Percentiles rank a stretch among this genome's conserved stretches.
Conservation (phyloP, 1,140 invertebrate genomes). For the Calephelis virginiensis region DNA sequence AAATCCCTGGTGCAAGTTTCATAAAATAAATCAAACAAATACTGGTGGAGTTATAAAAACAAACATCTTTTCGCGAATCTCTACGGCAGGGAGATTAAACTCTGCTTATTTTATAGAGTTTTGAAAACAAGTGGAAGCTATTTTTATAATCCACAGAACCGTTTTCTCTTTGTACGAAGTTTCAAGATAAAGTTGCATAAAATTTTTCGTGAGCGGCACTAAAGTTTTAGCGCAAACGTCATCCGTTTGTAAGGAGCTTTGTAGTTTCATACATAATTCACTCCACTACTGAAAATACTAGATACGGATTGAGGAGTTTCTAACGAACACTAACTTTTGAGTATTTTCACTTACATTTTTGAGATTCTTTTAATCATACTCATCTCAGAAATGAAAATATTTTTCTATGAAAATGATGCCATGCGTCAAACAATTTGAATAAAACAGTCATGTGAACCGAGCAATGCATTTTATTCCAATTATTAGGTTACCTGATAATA, state of each 20-base stretch:
- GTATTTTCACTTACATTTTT: no score
- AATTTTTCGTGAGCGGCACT: constrained; percentile 23
- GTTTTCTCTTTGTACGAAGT: constrained; percentile 18
- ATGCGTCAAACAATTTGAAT: no score
- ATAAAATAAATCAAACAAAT: not conserved
- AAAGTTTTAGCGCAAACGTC: constrained; percentile 24
- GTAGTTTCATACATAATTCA: constrained; percentile 26
- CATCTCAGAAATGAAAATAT: no score
- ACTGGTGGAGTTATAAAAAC: not conserved
- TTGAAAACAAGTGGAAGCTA: constrained; percentile 21
- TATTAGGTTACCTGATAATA: no score
- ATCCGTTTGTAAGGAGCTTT: constrained; percentile 25
- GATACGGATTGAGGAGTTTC: constrained; percentile 13
- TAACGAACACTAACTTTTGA: not conserved
- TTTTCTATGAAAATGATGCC: no score
- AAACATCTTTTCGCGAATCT: not conserved
- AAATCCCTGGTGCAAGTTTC: no score
- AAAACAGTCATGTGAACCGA: no score
- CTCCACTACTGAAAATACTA: constrained; percentile 20
- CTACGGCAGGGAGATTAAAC: constrained; percentile 8
- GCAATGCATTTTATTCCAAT: no score
- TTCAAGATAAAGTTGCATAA: constrained; percentile 21
- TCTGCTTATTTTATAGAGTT: constrained; percentile 19
- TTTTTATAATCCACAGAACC: constrained; percentile 21
- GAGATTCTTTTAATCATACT: no score